Percentiles rank a stretch among this genome's conserved stretches.
Conservation (phyloP, 2,888 invertebrate species). For the Prosapia bicincta region DNA sequence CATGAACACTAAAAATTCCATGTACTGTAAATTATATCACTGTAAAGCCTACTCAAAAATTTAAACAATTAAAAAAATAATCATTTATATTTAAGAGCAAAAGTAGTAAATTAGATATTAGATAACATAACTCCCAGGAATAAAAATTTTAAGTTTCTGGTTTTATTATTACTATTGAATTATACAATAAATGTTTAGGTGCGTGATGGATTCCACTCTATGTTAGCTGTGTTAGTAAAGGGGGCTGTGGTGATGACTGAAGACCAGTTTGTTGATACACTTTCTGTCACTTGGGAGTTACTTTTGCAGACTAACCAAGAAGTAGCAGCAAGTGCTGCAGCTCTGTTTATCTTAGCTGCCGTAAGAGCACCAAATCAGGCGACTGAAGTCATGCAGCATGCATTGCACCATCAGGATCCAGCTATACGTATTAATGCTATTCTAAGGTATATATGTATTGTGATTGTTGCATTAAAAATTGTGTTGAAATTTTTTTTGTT, state of each 20-base stretch:
- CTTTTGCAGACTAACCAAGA: conserved; percentile 89
- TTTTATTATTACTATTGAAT: too few relatives aligned
- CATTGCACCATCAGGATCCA: conserved; percentile 81
- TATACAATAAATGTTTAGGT: too few relatives aligned
- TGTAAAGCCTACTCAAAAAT: too few relatives aligned
- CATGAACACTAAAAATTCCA: too few relatives aligned
- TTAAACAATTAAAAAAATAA: too few relatives aligned
- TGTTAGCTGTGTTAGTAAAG: conserved; percentile 81
- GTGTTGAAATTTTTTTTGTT: too few relatives aligned
- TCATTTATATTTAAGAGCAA: too few relatives aligned
- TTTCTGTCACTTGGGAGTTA: conserved; percentile 94
- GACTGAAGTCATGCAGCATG: conserved; percentile 82
- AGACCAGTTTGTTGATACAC: conserved; percentile 80
- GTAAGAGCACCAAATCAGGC: conserved; percentile 89
- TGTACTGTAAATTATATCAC: too few relatives aligned
- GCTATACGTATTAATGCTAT: conserved; percentile 79
- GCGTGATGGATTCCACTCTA: conserved; percentile 85
- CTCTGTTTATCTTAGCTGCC: conserved; percentile 88
- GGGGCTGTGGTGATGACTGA: conserved; percentile 86
- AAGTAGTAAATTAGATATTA: too few relatives aligned
- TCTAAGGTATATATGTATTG: conserved; percentile 59
- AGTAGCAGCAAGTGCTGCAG: conserved; percentile 78
- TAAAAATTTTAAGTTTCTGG: too few relatives aligned
- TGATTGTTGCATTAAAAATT: too few relatives aligned
- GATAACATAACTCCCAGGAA: too few relatives aligned